Base-by-base conservation (phyloP, 2,888 invertebrate species). In the Athalia circularis region DNA sequence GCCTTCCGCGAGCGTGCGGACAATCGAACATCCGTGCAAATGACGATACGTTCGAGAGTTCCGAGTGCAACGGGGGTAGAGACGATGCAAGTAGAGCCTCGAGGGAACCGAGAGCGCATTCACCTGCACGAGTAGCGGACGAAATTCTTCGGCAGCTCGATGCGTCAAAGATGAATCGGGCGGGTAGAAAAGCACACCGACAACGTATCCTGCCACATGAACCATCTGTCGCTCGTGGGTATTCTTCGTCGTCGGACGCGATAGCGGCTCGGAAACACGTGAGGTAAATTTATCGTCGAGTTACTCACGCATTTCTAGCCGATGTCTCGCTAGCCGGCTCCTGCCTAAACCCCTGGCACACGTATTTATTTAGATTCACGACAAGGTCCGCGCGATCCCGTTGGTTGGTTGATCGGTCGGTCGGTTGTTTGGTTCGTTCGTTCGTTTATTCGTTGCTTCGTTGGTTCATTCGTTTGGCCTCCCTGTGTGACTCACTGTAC, bases 341-440 rank as follows among this genome's bases (percentile, higher is more conserved):
- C 78, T 77, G 77, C 80, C 81, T 74, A 67, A 74, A 77, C 81
- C 79, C 79, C 78, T 79, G 67, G 59, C 75, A 76, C 80, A 79
- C 82, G 86, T 86, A 86, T 87, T 87, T 87, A 87, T 87, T 86
- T 87, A 85, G 84, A 87, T 87, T 84, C 85, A 82, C 84, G 83
- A 83, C 84, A 84, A 84, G 86, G 84, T 87, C 85, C 83, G 75
- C 57, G 79, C 80, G 80, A 65, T 82, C 82, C 29, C 29, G 29
- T 29, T 29, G 29, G 29, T 29, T 29, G 29, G 29, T 29, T 79
- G 70, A 65, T 81, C 74, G 61, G 48, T 61, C 76, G 43, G 72
- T 7, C n/a, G 48, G 61, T n/a, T 29, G 2, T 0, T 29, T 29
- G 29, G 29, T 29, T 29, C 29, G 29, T 29, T 29, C 29, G 29